A percentile compares a stretch with the other conserved stretches of the same genome.
Conservation (phyloP, 2,113 vertebrate genomes). For the Parus major region DNA sequence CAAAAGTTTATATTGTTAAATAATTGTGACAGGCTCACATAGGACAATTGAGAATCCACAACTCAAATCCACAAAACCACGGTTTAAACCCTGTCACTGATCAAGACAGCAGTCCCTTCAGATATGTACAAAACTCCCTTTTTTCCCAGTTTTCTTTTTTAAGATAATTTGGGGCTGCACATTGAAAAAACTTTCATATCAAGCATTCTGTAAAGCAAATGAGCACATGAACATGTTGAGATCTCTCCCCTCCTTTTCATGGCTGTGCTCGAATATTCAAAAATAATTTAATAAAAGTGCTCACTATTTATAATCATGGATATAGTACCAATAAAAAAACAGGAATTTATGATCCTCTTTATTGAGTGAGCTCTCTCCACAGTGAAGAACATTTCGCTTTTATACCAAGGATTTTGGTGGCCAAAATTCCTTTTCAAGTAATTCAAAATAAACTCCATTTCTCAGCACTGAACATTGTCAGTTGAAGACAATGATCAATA, state of each 20-base stretch:
- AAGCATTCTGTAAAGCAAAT: neutral
- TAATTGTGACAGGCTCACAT: neutral
- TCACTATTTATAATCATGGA: neutral
- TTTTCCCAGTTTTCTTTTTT: fast-evolving
- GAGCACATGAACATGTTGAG: neutral
- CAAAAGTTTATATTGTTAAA: neutral
- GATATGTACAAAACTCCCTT: neutral
- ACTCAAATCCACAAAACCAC: neutral
- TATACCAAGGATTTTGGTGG: neutral
- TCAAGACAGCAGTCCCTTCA: neutral
- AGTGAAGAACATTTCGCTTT: neutral
- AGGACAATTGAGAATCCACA: neutral
- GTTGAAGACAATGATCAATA: neutral
- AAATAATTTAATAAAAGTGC: neutral
- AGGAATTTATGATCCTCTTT: neutral
- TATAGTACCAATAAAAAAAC: neutral
- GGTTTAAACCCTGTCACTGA: neutral
- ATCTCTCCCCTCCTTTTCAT: neutral
- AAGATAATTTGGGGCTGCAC: neutral
- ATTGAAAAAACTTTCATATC: neutral
- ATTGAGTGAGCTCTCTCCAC: neutral
- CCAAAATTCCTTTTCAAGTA: neutral
- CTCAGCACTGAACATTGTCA: neutral
- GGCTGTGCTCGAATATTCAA: neutral
- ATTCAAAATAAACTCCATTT: neutral